Evolutionary conservation across 2,797 vertebrate genomes (phyloP).

Genomic region (Prionace glauca): DNA sequence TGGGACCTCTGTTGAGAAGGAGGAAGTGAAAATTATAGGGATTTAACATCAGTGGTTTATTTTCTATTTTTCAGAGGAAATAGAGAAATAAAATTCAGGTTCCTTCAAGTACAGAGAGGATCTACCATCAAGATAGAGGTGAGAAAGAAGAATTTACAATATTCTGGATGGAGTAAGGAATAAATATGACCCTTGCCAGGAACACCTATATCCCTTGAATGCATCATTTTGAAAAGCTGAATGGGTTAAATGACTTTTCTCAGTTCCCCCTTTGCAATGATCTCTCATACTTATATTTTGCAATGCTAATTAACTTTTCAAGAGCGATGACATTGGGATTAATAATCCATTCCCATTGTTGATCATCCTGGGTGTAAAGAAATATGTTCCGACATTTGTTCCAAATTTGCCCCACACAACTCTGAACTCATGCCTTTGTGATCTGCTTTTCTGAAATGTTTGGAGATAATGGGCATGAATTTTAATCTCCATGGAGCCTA

Average conservation of each 20-base stretch:
- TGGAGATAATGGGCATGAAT: background rate
- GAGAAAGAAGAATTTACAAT: background rate
- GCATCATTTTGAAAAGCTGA: background rate
- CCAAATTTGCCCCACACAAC: background rate
- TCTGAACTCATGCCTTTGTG: background rate
- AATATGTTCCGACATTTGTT: background rate
- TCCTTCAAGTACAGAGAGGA: background rate
- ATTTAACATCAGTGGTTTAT: background rate
- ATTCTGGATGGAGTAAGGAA: background rate
- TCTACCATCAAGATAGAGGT: background rate
- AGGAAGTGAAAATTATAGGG: background rate
- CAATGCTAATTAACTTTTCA: background rate
- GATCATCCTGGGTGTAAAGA: background rate
- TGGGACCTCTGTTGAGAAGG: background rate
- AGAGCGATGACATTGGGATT: background rate
- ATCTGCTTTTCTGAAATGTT: background rate
- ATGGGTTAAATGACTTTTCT: background rate
- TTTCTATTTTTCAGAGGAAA: background rate
- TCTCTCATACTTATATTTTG: background rate
- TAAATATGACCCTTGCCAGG: too few relatives aligned
- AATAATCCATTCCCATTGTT: background rate
- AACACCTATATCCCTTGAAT: too few relatives aligned
- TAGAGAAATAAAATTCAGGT: background rate
- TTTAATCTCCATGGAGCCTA: background rate
- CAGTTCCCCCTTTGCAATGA: background rate